Evolutionary conservation across 1,140 invertebrate species (phyloP).

Genomic region (Brachionus calyciflorus): DNA sequence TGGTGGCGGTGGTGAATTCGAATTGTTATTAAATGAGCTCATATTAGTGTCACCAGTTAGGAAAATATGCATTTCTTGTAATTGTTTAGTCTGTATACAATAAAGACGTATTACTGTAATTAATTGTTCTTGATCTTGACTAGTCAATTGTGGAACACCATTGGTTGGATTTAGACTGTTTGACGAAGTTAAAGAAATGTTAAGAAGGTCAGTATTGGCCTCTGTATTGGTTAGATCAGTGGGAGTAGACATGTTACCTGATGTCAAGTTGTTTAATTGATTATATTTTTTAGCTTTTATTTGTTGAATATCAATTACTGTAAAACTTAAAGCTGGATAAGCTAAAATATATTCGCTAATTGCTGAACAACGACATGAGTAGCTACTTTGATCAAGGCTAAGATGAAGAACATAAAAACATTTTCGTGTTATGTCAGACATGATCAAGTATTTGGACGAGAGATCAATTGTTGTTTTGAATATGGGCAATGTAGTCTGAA

Average conservation of each 20-base stretch:
- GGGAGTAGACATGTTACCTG: neutral
- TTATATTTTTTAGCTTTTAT: conserved; percentile 50
- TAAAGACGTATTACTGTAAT: conserved; percentile 25
- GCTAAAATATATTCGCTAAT: conserved; percentile 78
- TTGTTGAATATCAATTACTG: conserved; percentile 73
- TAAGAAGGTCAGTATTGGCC: conserved; percentile 2
- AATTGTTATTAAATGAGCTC: conserved; percentile 9
- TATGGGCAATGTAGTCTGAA: conserved; percentile 50
- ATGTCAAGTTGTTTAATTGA: conserved; percentile 10
- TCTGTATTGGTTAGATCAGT: neutral
- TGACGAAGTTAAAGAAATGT: conserved; percentile 26
- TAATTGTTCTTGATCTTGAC: conserved; percentile 26
- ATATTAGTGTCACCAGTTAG: conserved; percentile 7
- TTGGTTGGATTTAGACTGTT: neutral
- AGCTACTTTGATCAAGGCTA: conserved; percentile 64
- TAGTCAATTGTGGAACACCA: conserved; percentile 2
- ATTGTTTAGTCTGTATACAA: conserved; percentile 43
- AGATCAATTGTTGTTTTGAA: conserved; percentile 78
- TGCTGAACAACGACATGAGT: conserved; percentile 65
- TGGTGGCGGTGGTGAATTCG: neutral
- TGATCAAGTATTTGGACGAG: conserved; percentile 74
- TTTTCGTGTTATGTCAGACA: conserved; percentile 76
- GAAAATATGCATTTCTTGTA: conserved; percentile 47
- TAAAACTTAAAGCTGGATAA: conserved; percentile 75
- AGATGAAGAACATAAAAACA: conserved; percentile 76